Evolutionary conservation across 2,113 vertebrate species (phyloP).

Genomic region (Hippoglossus stenolepis): DNA sequence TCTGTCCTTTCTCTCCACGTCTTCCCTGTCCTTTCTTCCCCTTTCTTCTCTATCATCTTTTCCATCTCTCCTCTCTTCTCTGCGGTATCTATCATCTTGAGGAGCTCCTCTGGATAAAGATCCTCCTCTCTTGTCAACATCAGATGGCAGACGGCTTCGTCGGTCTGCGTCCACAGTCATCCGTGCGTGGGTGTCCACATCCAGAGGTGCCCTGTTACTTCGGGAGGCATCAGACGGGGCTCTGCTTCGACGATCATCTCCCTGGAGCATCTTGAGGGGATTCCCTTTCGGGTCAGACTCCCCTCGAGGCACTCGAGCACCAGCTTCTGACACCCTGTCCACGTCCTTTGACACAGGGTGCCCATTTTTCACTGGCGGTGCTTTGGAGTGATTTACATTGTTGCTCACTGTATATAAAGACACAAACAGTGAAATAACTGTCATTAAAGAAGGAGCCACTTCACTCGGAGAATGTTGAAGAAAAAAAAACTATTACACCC

Average conservation of each 20-base stretch:
- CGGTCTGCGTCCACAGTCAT: conserved; percentile 63
- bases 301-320: conserved; percentile 69
- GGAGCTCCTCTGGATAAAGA: conserved; percentile 62
- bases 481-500: neutral
- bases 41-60: conserved; percentile 57
- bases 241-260: conserved; percentile 76
- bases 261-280: conserved; percentile 71
- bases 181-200: conserved; percentile 78
- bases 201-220: conserved; percentile 77
- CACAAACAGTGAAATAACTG: neutral
- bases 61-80: conserved; percentile 64
- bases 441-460: neutral
- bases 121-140: conserved; percentile 59
- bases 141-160: conserved; percentile 63
- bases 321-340: conserved; percentile 61
- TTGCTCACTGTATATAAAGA: conserved; percentile 80
- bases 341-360: conserved; percentile 80
- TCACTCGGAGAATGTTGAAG: neutral
- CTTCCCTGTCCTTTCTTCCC: conserved; percentile 51
- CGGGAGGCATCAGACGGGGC: conserved; percentile 67
- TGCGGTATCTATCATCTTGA: conserved; percentile 64
- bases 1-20: conserved; percentile 43
- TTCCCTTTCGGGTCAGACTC: conserved; percentile 74
- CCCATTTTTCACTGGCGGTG: conserved; percentile 87
- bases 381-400: conserved; percentile 81